Conservation (phyloP, 1,140 invertebrate species). For the Cydia pomonella region DNA sequence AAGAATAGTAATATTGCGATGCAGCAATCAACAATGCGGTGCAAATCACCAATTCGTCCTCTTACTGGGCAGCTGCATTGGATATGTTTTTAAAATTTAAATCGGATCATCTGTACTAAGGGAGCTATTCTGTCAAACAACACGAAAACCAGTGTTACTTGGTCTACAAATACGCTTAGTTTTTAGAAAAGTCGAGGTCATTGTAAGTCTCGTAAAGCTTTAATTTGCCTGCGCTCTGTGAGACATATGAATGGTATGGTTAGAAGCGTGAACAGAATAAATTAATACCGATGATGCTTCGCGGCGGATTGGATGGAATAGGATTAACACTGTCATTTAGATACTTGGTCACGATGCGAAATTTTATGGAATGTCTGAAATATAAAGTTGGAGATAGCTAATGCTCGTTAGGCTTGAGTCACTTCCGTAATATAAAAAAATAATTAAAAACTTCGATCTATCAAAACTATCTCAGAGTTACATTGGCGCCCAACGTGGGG, state of each 20-base stretch:
- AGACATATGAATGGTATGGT: neutral
- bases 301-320: conserved; percentile 17
- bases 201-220: neutral
- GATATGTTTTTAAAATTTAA: conserved; percentile 33
- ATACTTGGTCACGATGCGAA: conserved; percentile 10
- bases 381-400: neutral
- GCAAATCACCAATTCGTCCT: conserved; percentile 11
- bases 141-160: neutral
- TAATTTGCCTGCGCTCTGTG: neutral
- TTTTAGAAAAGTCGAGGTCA: neutral
- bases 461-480: neutral
- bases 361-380: neutral
- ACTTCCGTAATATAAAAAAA: neutral
- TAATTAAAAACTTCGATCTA: neutral
- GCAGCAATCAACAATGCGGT: conserved; percentile 24
- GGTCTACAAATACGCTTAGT: neutral
- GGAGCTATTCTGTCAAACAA: neutral
- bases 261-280: conserved; percentile 11
- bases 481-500: neutral
- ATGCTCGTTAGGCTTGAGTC: neutral
- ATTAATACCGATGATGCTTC: conserved; percentile 17
- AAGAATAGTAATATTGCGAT: neutral
- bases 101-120: conserved; percentile 17
- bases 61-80: conserved; percentile 19
- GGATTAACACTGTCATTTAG: conserved; percentile 17